phyloP scores from a whole-genome alignment of 2,888 invertebrate species.

The Apotomis turbidana region DNA sequence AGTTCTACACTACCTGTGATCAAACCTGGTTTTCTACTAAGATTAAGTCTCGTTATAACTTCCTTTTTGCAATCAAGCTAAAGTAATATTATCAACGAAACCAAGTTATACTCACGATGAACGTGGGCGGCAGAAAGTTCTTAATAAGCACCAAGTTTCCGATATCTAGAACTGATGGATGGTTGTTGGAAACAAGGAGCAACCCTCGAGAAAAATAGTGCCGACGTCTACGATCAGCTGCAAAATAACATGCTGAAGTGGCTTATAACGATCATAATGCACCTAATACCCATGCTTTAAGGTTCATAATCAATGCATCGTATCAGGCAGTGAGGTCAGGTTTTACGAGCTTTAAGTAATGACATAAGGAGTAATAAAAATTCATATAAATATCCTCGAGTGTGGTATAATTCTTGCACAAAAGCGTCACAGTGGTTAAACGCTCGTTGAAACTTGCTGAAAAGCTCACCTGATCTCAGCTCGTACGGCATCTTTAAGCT shows the following conservation, averaged over 20 bases:
- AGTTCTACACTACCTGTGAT: too few relatives aligned
- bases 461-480: conserved; percentile 78
- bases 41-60: neutral
- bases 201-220: conserved; percentile 17
- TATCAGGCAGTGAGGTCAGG: conserved; percentile 27
- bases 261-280: conserved; percentile 18
- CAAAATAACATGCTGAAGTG: conserved; percentile 18
- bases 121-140: conserved; percentile 26
- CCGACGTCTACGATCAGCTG: conserved; percentile 33
- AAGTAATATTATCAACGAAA: conserved; percentile 18
- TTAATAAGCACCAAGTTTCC: conserved; percentile 22
- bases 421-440: conserved; percentile 35
- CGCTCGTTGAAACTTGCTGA: conserved; percentile 46
- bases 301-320: conserved; percentile 25
- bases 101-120: conserved; percentile 10
- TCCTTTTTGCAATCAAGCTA: conserved; percentile 5
- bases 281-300: conserved; percentile 13
- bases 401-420: conserved; percentile 5
- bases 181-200: conserved; percentile 24
- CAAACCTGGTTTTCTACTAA: too few relatives aligned
- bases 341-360: conserved; percentile 42
- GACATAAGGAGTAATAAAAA: conserved; percentile 33
- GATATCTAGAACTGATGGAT: conserved; percentile 30
- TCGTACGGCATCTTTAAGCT: conserved; percentile 80
- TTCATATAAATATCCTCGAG: conserved; percentile 20